Evolutionary conservation across 2,888 invertebrate species (phyloP).

Genomic region (Caenorhabditis sulstoni): DNA sequence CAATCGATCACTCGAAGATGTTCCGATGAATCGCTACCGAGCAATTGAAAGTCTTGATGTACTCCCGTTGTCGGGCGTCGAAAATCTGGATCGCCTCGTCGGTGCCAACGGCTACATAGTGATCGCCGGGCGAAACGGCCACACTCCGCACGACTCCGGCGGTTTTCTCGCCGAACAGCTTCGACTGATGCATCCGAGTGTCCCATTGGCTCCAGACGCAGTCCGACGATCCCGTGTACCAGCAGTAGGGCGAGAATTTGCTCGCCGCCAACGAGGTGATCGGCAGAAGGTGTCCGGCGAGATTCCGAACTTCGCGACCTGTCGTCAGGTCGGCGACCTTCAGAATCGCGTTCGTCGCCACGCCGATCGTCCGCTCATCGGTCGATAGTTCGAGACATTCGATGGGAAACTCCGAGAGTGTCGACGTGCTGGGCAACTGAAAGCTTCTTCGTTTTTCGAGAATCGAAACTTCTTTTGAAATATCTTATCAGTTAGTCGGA

Average conservation of each 20-base stretch:
- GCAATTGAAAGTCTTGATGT: conserved; percentile 52
- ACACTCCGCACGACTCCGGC: conserved; percentile 43
- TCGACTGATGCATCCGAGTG: conserved; percentile 52
- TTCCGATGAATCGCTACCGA: too few species aligned
- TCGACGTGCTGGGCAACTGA: conserved; percentile 55
- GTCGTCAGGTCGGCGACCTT: conserved; percentile 54
- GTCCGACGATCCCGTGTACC: conserved; percentile 57
- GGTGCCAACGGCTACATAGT: conserved; percentile 50
- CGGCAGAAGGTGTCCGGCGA: conserved; percentile 48
- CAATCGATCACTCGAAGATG: conserved; percentile 4
- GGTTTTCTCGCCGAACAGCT: conserved; percentile 26
- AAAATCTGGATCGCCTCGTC: conserved; percentile 55
- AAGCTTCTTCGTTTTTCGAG: too few species aligned
- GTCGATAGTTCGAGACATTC: conserved; percentile 49
- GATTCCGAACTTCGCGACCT: conserved; percentile 45
- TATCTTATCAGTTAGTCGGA: too few species aligned
- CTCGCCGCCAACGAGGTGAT: conserved; percentile 51
- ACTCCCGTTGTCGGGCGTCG: conserved; percentile 50
- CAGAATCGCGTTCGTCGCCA: conserved; percentile 48
- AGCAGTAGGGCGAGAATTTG: conserved; percentile 51
- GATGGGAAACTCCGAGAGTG: conserved; percentile 47
- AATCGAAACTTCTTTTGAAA: too few species aligned
- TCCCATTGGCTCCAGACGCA: conserved; percentile 57
- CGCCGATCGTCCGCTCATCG: conserved; percentile 56
- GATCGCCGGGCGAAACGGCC: conserved; percentile 57